Base-by-base conservation (phyloP, 30 jellyfish, hydroid and myxozoan genomes). In the Aurelia coerulea region DNA sequence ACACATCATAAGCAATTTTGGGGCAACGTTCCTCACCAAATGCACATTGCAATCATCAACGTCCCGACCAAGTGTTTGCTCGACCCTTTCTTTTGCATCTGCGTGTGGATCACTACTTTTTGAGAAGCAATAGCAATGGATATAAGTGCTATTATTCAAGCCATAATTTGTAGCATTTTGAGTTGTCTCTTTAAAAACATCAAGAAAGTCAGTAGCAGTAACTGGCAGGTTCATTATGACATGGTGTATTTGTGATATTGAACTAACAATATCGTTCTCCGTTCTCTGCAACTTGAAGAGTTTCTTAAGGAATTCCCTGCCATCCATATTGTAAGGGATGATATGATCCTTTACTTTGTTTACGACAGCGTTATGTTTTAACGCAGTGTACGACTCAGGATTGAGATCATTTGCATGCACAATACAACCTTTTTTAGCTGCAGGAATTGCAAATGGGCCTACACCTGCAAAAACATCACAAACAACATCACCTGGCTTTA, bases 381-480 rank as follows among this genome's bases (percentile, higher is more conserved):
- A 80, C 0, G 97, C 98, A 18, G 74, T 71, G 59, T 64, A 87
- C 12, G 98, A 87, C 4, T 81, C 86, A 14, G 93, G 91, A 75
- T 96, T 96, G 12, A 91, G 85, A 76, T 96, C 99, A 78, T 96
- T 96, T 4, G 98, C 98, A 88, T 80, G 65, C 50, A 96, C 98
- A 15, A 13, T 64, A 70, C 98, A 91, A 17, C 91, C 92, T 67
- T 88, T 91, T 51, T 91, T 90, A 1, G 97, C 99, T 4, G 93
- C 95, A 58, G 98, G 99, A 14, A 96, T 84, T 18, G 98, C 92
- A 89, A 96, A 96, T 6, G 99, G 99, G 35, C 99, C 99, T 80
- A 96, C 99, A 13, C 99, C 99, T 2, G 98, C 98, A 87, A 91
- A 90, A 35, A 91, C 99, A 88, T 96, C 99, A 84, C 79, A 86